phyloP scores from a whole-genome alignment of 2,888 invertebrate species.

The Druceiella hillmani region DNA sequence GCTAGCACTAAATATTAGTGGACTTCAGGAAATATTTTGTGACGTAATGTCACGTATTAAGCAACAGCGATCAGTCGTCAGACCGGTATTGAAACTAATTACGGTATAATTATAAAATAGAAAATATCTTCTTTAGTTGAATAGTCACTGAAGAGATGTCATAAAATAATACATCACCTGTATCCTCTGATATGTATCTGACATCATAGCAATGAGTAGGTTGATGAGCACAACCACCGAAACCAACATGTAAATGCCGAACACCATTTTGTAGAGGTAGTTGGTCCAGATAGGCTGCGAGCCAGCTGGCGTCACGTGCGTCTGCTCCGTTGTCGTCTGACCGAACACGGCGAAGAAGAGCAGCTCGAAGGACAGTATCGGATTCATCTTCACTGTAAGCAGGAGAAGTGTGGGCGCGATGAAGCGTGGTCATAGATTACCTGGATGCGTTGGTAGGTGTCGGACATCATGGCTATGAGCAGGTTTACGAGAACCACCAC shows the following conservation, averaged over 20 bases:
- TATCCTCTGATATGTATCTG: slow-evolving; percentile 98
- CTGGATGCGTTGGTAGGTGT: slow-evolving; percentile 98
- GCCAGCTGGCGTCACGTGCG: slow-evolving; percentile 62
- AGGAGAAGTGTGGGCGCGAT: slow-evolving; percentile 37
- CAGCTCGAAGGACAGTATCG: slow-evolving; percentile 91
- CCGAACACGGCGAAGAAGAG: slow-evolving; percentile 99
- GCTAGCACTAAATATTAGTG: no score
- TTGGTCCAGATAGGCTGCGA: slow-evolving; percentile 78
- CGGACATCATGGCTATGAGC: slow-evolving; percentile 99
- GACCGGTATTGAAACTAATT: no score
- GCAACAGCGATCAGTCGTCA: no score
- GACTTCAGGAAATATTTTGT: no score
- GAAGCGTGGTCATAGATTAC: slow-evolving; percentile 57
- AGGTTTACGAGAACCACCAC: slow-evolving; percentile 97
- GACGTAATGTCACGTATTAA: no score
- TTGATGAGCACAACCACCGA: slow-evolving; percentile 99
- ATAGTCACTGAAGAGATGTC: no score
- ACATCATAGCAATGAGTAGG: slow-evolving; percentile 99
- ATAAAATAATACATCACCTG: slow-evolving; percentile 86
- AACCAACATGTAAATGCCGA: slow-evolving; percentile 97
- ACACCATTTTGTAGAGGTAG: slow-evolving; percentile 81
- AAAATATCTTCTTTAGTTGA: no score
- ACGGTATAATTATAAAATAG: no score
- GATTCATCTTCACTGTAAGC: slow-evolving; percentile 86
- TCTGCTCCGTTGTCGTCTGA: slow-evolving; percentile 78